Evolutionary conservation across 2,888 invertebrate species (phyloP).

Genomic region (Apodemia duryi): DNA sequence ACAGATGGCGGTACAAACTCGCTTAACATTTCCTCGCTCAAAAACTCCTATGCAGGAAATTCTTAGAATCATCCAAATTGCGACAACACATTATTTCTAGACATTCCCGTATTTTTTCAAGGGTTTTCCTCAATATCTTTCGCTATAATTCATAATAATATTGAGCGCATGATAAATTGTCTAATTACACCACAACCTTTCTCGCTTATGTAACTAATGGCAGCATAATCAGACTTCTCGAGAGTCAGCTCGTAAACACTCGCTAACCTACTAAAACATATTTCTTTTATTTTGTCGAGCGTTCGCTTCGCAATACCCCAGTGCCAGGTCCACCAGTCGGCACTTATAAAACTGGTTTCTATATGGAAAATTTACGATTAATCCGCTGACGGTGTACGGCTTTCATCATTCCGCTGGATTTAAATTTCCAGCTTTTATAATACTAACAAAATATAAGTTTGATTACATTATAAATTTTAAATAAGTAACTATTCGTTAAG

Average conservation of each 20-base stretch:
- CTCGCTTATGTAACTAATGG: slow-evolving; percentile 69
- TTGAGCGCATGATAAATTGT: slow-evolving; percentile 40
- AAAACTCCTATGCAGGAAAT: slow-evolving; percentile 13
- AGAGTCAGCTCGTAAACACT: slow-evolving; percentile 74
- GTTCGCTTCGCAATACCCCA: slow-evolving; percentile 50
- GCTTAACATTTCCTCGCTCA: slow-evolving; percentile 28
- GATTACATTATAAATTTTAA: neutral
- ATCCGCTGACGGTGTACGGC: slow-evolving; percentile 50
- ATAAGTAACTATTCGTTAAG: slow-evolving; percentile 4
- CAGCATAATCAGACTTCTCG: slow-evolving; percentile 58
- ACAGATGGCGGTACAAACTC: slow-evolving; percentile 63
- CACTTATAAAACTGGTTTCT: slow-evolving; percentile 69
- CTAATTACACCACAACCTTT: slow-evolving; percentile 49
- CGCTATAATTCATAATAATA: neutral
- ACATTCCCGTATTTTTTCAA: neutral
- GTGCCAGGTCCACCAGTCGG: slow-evolving; percentile 37
- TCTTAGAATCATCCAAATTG: slow-evolving; percentile 14
- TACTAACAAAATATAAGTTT: slow-evolving; percentile 2
- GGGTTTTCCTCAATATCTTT: slow-evolving; percentile 2
- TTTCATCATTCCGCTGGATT: slow-evolving; percentile 46
- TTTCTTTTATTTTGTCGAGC: slow-evolving; percentile 75
- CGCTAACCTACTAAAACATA: slow-evolving; percentile 78
- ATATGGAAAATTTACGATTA: slow-evolving; percentile 67
- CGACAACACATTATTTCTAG: neutral
- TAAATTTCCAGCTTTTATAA: slow-evolving; percentile 8